A percentile compares a stretch with the other conserved stretches of the same genome.
These are phyloP conservation scores for Acrocyrtus sp. DNA, from an alignment of 2,888 invertebrate genomes.

Conservation along the genomic window DNA sequence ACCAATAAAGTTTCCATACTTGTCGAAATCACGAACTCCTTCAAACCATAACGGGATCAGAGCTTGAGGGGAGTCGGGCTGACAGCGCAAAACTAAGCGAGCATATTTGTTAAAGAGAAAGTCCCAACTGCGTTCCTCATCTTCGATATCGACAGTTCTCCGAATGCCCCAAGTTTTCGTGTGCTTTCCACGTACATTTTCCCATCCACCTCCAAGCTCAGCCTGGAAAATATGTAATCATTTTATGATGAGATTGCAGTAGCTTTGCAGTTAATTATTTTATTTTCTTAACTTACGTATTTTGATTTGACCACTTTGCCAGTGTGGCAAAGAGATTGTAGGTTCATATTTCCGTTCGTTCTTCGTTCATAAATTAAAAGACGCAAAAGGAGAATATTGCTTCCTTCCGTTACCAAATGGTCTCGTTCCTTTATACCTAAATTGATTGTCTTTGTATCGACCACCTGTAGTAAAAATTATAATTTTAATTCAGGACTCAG, in stretches of 20 bases:
- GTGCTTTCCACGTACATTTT: slow-evolving; percentile 58
- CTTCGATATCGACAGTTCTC: slow-evolving; percentile 44
- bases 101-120: slow-evolving; percentile 54
- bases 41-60: slow-evolving; percentile 61
- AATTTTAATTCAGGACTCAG: no score
- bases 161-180: slow-evolving; percentile 56
- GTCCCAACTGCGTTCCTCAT: slow-evolving; percentile 56
- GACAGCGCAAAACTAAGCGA: slow-evolving; percentile 57
- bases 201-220: slow-evolving; percentile 55
- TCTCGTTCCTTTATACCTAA: slow-evolving; percentile 40
- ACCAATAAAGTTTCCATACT: slow-evolving; percentile 43
- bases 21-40: slow-evolving; percentile 48
- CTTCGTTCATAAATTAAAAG: slow-evolving; percentile 50
- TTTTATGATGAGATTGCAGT: background rate
- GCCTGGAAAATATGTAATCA: slow-evolving; percentile 26
- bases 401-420: slow-evolving; percentile 55
- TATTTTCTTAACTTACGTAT: slow-evolving; percentile 42
- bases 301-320: slow-evolving; percentile 53
- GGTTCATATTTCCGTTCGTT: slow-evolving; percentile 52
- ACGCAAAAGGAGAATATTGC: slow-evolving; percentile 51
- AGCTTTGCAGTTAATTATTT: background rate
- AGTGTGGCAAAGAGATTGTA: slow-evolving; percentile 45
- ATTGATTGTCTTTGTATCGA: slow-evolving; percentile 27
- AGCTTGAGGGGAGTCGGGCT: slow-evolving; percentile 58
- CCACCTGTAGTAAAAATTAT: no score